A percentile compares a stretch with the other conserved stretches of the same genome.
Evolutionary conservation across 2,113 vertebrate species (phyloP).

Genomic region (Sitta europaea): DNA sequence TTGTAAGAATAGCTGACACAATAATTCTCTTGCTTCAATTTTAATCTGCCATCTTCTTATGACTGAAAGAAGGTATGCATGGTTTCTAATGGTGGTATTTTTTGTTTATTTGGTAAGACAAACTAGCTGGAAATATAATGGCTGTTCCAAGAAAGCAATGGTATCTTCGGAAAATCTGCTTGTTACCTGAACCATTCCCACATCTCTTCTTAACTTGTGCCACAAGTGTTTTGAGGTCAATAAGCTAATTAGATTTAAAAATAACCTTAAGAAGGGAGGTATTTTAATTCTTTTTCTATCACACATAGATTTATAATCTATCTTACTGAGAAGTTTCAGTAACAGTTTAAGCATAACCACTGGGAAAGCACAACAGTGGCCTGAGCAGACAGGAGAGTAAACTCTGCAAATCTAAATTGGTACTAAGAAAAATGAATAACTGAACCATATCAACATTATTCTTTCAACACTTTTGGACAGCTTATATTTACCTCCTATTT

Average conservation of each 20-base stretch:
- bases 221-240: not conserved
- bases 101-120: not conserved
- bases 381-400: not conserved
- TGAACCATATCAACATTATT: accelerated
- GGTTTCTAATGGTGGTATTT: not conserved
- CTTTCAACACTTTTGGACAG: not conserved
- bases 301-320: not conserved
- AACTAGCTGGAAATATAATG: not conserved
- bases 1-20: not conserved
- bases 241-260: not conserved
- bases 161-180: not conserved
- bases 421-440: not conserved
- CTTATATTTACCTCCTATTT: not conserved
- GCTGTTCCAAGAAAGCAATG: not conserved
- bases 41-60: not conserved
- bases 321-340: not conserved
- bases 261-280: not conserved
- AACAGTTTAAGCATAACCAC: not conserved
- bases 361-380: not conserved
- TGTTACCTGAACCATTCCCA: not conserved
- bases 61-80: not conserved
- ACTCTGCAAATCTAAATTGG: not conserved
- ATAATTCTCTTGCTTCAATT: not conserved
- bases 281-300: not conserved
- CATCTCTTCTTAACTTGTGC: not conserved